Evolutionary conservation across 2,888 invertebrate species (phyloP), one percentile per base, ranked within the genome.

Genomic region (Lasioglossum villosulum): DNA sequence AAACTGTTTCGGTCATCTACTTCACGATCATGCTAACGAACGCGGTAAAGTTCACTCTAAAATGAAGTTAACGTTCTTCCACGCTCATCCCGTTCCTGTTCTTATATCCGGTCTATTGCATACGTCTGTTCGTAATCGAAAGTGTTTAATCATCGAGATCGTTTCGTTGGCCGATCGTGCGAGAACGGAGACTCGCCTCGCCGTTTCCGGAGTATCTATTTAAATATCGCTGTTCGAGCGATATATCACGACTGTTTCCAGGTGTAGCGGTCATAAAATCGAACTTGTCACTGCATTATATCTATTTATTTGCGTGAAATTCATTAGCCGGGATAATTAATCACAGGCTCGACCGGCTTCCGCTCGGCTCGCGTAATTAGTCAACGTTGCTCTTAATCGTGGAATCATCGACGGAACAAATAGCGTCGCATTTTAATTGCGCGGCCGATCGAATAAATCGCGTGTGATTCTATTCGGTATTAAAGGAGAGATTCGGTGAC

Each of bases 271-370:
- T 52, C 82, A 23, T 45, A 77, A 74, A 52, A 39, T 42, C 39
- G 34, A 48, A 59, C 73, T 83, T 73, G 73, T 73, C 76, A 48
- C 68, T 48, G 68, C 10, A 56, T 82, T 78, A 66, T 78, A 52
- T 75, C 48, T 34, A 75, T 75, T 76, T 79, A 79, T 83, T 83
- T 42, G 66, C 56, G 75, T 45, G 83, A 75, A 75, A 83, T 78
- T 83, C 75, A 75, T 84, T 75, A 78, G 78, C 37, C 34, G 14
- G 59, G 39, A 63, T 75, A 85, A 85, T 85, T 83, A 83, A 85
- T 75, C 75, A 75, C 68, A 37, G 12, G 34, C 66, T 34, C 66
- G 66, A 23, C 19, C 66, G 23, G n/a, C 16, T 10, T 30, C n/a
- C 63, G 19, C 37, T 23, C 81, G 16, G 14, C n/a, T 4, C 37